Base-by-base conservation (phyloP, 2,888 invertebrate species). In the Plagiodera versicolora region DNA sequence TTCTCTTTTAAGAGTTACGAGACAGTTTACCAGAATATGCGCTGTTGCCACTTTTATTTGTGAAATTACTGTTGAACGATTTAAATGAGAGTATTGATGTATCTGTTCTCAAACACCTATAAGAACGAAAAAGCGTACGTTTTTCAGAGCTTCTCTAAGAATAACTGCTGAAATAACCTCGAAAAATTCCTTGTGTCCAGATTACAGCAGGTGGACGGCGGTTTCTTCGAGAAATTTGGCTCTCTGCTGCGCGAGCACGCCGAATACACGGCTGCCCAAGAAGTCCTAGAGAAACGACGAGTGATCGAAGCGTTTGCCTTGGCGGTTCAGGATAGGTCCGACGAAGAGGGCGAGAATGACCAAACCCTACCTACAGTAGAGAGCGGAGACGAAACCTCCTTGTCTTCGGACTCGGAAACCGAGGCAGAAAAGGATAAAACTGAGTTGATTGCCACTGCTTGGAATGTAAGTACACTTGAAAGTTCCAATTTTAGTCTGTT, bases 161-260 rank as follows among this genome's bases (percentile, higher is more conserved):
- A n/a, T n/a, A n/a, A n/a, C n/a, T n/a, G n/a, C n/a, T n/a, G n/a
- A n/a, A n/a, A n/a, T n/a, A n/a, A n/a, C n/a, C n/a, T 52, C 35
- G 9, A 39, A 28, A n/a, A 8, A n/a, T 9, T 49, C 62, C 72
- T 75, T 73, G 74, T 72, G 83, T 83, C 52, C 82, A 91, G 91
- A 82, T 85, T 92, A 67, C 91, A 91, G 82, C 89, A 91, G 81
- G 84, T 89, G 16, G 92, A 92, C 78, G 91, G 89, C 69, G 89
- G 91, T 52, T 92, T 92, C 79, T 92, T 93, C 76, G 92, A 92
- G 77, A 90, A 89, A 74, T 90, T 92, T 71, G 92, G 92, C 0
- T 88, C 89, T 0, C 82, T 91, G 52, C 80, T 92, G 57, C 85
- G 86, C 55, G 88, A 89, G 75, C 83, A 82, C 0, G 85, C 85